Evolutionary conservation across 2,797 vertebrate genomes (phyloP).

Genomic region (Girardinus metallicus): DNA sequence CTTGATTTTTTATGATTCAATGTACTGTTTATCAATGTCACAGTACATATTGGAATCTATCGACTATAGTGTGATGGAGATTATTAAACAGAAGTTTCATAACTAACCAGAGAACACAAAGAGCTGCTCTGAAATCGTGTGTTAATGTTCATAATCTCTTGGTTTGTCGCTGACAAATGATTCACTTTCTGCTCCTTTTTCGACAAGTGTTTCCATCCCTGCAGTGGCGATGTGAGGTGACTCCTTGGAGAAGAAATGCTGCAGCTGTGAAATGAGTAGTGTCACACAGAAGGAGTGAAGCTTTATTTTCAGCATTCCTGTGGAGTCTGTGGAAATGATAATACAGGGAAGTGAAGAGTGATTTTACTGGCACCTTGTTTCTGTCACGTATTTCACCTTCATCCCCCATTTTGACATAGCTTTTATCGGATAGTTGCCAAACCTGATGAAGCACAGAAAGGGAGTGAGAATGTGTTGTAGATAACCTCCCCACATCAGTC

Average conservation of each 20-base stretch:
- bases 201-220: constrained; percentile 28
- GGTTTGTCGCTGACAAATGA: background rate
- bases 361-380: constrained; percentile 40
- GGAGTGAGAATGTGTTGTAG: constrained; percentile 51
- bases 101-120: constrained; percentile 10
- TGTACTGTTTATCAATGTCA: constrained; percentile 51
- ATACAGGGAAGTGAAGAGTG: constrained; percentile 42
- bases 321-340: background rate
- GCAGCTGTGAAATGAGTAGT: constrained; percentile 46
- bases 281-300: constrained; percentile 35
- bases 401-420: constrained; percentile 4
- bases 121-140: constrained; percentile 21
- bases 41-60: constrained; percentile 35
- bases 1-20: constrained; percentile 19
- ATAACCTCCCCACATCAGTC: constrained; percentile 51
- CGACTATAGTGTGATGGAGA: constrained; percentile 10
- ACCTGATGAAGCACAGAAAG: constrained; percentile 62
- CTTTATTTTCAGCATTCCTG: constrained; percentile 3
- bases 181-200: constrained; percentile 16
- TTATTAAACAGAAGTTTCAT: constrained; percentile 24
- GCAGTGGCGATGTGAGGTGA: constrained; percentile 39
- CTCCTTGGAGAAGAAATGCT: constrained; percentile 35
- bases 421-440: constrained; percentile 50
- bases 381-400: background rate
- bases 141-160: constrained; percentile 25